Conservation (phyloP, 2,113 vertebrate genomes). For the Phyllostomus discolor region DNA sequence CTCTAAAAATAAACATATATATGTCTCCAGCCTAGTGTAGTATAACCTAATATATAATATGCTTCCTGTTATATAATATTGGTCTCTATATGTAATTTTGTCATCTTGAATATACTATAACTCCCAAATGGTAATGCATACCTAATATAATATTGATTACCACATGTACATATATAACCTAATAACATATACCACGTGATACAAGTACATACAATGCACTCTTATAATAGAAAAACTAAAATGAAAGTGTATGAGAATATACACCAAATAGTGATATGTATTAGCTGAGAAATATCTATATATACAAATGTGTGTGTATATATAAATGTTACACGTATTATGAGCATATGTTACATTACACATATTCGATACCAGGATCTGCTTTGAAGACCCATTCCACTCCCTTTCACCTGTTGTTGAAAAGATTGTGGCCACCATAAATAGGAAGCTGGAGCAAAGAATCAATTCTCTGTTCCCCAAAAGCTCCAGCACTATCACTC, state of each 20-base stretch:
- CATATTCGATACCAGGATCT: not conserved
- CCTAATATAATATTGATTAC: not conserved
- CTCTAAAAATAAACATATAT: not conserved
- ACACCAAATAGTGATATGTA: not conserved
- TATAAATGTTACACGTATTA: not conserved
- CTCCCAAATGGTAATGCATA: not conserved
- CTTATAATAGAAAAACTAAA: not conserved
- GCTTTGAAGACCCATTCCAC: not conserved
- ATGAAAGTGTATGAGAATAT: not conserved
- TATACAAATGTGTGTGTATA: not conserved
- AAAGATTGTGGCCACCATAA: not conserved
- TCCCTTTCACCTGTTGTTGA: not conserved
- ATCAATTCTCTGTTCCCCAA: not conserved
- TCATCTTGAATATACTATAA: not conserved
- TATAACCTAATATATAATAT: not conserved
- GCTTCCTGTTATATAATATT: not conserved
- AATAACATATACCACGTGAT: not conserved
- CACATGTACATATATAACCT: not conserved
- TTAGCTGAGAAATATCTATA: not conserved
- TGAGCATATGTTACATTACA: not conserved
- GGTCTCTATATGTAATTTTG: not conserved
- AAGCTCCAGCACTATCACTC: not conserved
- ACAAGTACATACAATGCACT: not conserved
- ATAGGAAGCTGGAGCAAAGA: not conserved
- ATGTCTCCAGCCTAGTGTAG: not conserved